phyloP scores from a whole-genome alignment of 23 tunicate species.

The Ciona savignyi region DNA sequence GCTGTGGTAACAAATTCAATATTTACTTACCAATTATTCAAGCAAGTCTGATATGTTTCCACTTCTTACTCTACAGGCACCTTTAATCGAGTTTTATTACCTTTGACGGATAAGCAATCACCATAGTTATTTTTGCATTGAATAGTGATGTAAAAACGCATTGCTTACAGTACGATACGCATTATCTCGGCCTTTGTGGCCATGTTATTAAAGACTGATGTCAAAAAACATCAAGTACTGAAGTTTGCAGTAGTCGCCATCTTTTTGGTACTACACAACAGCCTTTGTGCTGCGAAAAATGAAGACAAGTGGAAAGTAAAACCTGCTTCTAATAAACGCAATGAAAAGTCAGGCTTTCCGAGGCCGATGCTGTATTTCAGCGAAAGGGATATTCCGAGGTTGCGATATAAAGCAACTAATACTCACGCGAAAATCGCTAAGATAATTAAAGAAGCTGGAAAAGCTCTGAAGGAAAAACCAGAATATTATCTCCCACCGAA shows the following conservation, averaged over 20 bases:
- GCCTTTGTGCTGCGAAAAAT: neutral
- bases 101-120: too few species aligned
- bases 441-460: conserved; percentile 61
- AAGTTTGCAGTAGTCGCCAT: neutral
- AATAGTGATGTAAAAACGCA: too few species aligned
- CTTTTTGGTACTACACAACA: neutral
- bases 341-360: neutral
- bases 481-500: conserved; percentile 69
- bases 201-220: neutral
- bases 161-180: too few species aligned
- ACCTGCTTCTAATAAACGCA: neutral
- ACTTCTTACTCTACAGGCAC: too few species aligned
- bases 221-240: neutral
- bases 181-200: neutral
- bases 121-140: too few species aligned
- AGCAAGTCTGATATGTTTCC: too few species aligned
- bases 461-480: conserved; percentile 34
- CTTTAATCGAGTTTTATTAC: too few species aligned
- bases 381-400: conserved; percentile 23
- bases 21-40: too few species aligned
- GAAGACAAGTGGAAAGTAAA: neutral
- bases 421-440: conserved; percentile 58
- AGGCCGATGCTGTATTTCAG: conserved; percentile 82
- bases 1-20: too few species aligned
- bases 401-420: conserved; percentile 54